These are phyloP conservation scores for Drosophila funebris DNA, from an alignment of 1,140 invertebrate genomes.

Conservation along the genomic window DNA sequence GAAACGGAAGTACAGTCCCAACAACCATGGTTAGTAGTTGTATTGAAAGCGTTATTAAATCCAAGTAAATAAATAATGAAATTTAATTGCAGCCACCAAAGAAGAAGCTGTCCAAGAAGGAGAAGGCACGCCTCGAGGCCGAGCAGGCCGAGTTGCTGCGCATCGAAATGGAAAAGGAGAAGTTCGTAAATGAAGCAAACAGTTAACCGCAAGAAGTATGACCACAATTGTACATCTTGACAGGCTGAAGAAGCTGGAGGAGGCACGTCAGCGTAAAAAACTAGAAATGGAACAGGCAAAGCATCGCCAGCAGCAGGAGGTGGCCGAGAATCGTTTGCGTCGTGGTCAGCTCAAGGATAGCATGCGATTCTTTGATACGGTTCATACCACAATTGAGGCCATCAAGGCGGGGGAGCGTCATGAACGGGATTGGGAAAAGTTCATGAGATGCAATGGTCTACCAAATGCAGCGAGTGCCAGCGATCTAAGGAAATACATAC, in stretches of 20 bases:
- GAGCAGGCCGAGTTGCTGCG: constrained; percentile 83
- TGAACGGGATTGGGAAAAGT: constrained; percentile 86
- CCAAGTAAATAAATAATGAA: constrained; percentile 27
- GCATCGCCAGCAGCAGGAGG: constrained; percentile 73
- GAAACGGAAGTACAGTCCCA: constrained; percentile 18
- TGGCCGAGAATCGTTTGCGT: constrained; percentile 72
- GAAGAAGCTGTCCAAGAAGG: constrained; percentile 84
- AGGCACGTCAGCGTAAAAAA: constrained; percentile 77
- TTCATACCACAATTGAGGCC: constrained; percentile 62
- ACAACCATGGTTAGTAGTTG: constrained; percentile 22
- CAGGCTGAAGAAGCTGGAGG: constrained; percentile 78
- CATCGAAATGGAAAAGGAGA: constrained; percentile 84
- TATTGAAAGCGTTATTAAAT: constrained; percentile 1
- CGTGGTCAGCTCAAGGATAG: constrained; percentile 72
- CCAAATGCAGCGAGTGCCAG: constrained; percentile 86
- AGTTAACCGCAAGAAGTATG: background rate
- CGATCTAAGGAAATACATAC: constrained; percentile 87
- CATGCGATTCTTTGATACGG: constrained; percentile 65
- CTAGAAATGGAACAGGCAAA: constrained; percentile 82
- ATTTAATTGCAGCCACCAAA: constrained; percentile 70
- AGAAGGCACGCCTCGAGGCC: constrained; percentile 83
- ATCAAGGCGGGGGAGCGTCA: constrained; percentile 67
- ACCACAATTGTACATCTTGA: background rate
- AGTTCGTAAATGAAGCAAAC: constrained; percentile 42
- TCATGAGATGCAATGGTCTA: constrained; percentile 87